These are phyloP conservation scores for Jacana jacana DNA, from an alignment of 2,113 vertebrate species.

Conservation along the genomic window DNA sequence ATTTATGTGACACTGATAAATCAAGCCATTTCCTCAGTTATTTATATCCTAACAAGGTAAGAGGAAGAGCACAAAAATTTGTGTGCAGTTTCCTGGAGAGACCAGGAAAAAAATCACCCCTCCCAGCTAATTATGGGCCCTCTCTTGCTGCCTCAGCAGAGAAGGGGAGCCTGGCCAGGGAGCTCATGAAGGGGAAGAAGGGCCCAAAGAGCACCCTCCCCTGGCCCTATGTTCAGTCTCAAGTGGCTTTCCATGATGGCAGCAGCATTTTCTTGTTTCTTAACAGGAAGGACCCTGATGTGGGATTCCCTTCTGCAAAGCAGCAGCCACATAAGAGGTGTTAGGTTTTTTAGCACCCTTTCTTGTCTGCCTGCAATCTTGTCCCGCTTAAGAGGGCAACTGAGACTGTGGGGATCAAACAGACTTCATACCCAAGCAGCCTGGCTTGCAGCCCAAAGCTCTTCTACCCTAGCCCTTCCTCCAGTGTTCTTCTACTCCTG, in stretches of 20 bases:
- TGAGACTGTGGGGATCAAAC: background rate
- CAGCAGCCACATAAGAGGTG: accelerated
- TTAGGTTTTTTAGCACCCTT: background rate
- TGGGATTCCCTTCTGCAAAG: background rate
- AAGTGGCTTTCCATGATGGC: background rate
- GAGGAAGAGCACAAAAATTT: background rate
- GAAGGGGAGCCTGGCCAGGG: background rate
- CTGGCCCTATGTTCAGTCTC: background rate
- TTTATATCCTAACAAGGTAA: background rate
- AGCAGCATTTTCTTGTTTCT: background rate
- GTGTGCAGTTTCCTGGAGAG: background rate
- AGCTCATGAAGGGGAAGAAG: background rate
- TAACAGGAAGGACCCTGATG: background rate
- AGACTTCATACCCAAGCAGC: background rate
- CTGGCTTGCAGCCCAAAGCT: background rate
- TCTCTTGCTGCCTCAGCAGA: background rate
- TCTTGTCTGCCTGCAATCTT: background rate
- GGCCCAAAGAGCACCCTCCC: background rate
- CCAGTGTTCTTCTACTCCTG: background rate
- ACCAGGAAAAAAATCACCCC: background rate
- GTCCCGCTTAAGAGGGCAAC: background rate
- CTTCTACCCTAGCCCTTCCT: background rate
- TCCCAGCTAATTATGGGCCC: background rate
- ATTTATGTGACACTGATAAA: background rate
- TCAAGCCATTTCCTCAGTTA: constrained; percentile 10